Conservation (phyloP, 2,888 invertebrate genomes). For the Gerris lacustris region DNA sequence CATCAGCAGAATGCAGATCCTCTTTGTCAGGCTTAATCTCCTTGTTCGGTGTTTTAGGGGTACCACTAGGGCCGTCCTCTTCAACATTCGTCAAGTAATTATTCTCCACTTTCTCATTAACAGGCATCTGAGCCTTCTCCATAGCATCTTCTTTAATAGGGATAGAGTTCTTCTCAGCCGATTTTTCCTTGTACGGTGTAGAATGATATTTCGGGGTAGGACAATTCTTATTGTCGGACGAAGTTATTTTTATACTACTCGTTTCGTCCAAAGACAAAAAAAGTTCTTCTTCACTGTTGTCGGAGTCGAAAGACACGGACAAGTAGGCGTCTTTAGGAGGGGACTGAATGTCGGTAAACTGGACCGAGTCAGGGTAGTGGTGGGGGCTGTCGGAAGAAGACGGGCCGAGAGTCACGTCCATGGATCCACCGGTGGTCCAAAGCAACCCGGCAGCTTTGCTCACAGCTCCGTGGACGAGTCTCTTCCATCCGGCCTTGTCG, state of each 20-base stretch:
- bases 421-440: neutral
- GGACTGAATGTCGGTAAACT: neutral
- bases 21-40: neutral
- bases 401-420: neutral
- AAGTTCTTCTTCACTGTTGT: neutral
- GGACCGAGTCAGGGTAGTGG: neutral
- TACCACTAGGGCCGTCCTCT: neutral
- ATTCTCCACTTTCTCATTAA: too few relatives aligned
- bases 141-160: neutral
- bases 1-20: neutral
- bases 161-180: neutral
- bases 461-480: neutral
- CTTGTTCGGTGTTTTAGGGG: neutral
- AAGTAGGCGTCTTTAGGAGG: neutral
- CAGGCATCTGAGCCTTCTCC: too few relatives aligned
- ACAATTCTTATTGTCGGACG: neutral
- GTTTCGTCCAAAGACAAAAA: neutral
- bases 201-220: neutral
- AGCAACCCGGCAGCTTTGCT: neutral
- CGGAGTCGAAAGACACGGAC: neutral
- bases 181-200: neutral
- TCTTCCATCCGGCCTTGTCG: conserved; percentile 1
- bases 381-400: neutral
- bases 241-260: neutral
- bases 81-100: neutral